Percentiles rank a stretch among this genome's conserved stretches.
phyloP scores from a whole-genome alignment of 2,888 invertebrate genomes.

The Pammene fasciana region DNA sequence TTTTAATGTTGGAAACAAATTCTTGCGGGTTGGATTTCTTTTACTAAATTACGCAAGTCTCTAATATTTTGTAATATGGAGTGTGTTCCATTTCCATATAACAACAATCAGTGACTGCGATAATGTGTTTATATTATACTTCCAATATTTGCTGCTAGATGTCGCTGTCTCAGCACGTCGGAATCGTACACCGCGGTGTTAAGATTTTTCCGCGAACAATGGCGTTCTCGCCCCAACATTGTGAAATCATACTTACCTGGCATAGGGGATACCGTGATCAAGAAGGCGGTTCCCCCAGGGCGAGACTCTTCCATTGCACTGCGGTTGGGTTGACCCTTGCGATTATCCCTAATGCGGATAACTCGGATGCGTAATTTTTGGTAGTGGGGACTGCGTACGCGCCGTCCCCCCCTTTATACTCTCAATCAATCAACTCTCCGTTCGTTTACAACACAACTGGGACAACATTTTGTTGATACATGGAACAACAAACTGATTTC shows the following conservation, averaged over 20 bases:
- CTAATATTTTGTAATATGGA: too few relatives aligned
- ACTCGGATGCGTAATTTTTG: conserved; percentile 17
- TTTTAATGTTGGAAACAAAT: too few relatives aligned
- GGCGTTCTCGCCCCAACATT: background rate
- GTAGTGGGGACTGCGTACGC: conserved; percentile 16
- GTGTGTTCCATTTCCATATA: too few relatives aligned
- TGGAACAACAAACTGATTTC: too few relatives aligned
- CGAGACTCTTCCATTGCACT: conserved; percentile 14
- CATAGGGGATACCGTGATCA: conserved; percentile 9
- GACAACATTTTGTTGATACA: too few relatives aligned
- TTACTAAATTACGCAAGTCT: too few relatives aligned
- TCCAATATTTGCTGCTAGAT: conserved; percentile 5
- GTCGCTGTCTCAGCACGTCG: background rate
- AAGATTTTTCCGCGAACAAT: background rate
- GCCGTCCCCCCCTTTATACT: conserved; percentile 13
- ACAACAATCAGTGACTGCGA: too few relatives aligned
- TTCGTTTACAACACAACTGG: too few relatives aligned
- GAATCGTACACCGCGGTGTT: conserved; percentile 10
- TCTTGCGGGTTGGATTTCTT: too few relatives aligned
- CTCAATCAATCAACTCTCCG: too few relatives aligned
- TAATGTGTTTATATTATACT: too few relatives aligned
- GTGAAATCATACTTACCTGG: conserved; percentile 7
- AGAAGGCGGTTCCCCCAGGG: conserved; percentile 16
- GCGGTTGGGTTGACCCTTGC: conserved; percentile 16
- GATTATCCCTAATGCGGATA: conserved; percentile 15